Percentiles rank a stretch among this genome's conserved stretches.
phyloP scores from a whole-genome alignment of 2,888 invertebrate genomes.

The Eremobia ochroleuca region DNA sequence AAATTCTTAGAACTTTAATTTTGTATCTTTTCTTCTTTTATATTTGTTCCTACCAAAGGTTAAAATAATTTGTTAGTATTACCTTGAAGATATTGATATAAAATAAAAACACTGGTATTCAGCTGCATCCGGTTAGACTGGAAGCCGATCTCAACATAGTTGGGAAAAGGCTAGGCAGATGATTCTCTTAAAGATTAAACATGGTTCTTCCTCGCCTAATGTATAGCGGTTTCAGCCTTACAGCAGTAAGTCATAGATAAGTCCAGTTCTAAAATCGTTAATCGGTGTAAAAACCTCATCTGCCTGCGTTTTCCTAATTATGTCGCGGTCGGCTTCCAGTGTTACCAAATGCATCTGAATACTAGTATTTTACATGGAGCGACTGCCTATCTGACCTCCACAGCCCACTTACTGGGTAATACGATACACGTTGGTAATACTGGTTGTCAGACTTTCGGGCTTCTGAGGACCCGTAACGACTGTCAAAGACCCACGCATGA shows the following conservation, averaged over 20 bases:
- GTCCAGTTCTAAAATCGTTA: too few relatives aligned
- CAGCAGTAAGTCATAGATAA: not conserved
- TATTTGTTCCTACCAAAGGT: too few relatives aligned
- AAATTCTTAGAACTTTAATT: too few relatives aligned
- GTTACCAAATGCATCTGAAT: not conserved
- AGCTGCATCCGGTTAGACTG: too few relatives aligned
- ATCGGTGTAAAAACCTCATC: too few relatives aligned
- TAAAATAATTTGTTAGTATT: too few relatives aligned
- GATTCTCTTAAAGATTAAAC: too few relatives aligned
- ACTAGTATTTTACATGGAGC: not conserved
- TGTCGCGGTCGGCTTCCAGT: not conserved
- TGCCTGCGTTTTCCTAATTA: not conserved
- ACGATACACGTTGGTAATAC: not conserved
- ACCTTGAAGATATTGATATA: too few relatives aligned
- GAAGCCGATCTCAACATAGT: too few relatives aligned
- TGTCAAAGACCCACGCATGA: not conserved
- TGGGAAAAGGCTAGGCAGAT: too few relatives aligned
- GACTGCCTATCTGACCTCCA: not conserved
- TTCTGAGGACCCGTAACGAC: not conserved
- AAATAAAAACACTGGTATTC: too few relatives aligned
- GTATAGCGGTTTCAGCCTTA: not conserved
- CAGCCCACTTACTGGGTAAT: not conserved
- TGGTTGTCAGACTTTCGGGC: not conserved
- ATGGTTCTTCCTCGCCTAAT: not conserved
- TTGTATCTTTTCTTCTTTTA: too few relatives aligned